Conservation (phyloP, 2,888 invertebrate genomes). For the Hololepta plana region DNA sequence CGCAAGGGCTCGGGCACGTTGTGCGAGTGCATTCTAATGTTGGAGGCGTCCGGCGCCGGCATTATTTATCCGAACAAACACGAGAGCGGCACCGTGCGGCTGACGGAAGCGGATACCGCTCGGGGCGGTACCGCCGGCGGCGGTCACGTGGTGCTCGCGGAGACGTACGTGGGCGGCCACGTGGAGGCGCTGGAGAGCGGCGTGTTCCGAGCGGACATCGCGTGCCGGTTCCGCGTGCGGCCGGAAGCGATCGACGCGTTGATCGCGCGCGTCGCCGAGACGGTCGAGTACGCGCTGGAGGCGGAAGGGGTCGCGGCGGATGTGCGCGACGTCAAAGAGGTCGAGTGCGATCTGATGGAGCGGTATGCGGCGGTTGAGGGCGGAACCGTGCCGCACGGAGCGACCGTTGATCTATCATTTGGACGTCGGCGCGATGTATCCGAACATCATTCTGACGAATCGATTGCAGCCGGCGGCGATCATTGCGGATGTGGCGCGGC, state of each 20-base stretch:
- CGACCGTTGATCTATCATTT: conserved; percentile 95
- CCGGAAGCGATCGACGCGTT: conserved; percentile 66
- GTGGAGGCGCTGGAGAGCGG: conserved; percentile 98
- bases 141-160: conserved; percentile 90
- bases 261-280: conserved; percentile 59
- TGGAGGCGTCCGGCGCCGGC: conserved; percentile 90
- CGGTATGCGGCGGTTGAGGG: no score
- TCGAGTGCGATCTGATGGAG: no score
- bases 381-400: conserved; percentile 78
- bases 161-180: conserved; percentile 98
- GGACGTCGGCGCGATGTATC: conserved; percentile 99
- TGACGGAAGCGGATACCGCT: conserved; percentile 76
- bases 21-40: conserved; percentile 95
- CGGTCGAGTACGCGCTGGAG: conserved; percentile 75
- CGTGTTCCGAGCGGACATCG: conserved; percentile 91
- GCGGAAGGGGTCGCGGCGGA: conserved; percentile 88
- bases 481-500: conserved; percentile 62
- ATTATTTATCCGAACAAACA: conserved; percentile 98
- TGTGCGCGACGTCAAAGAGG: no score
- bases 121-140: no score
- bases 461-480: conserved; percentile 95
- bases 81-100: conserved; percentile 63
- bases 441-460: conserved; percentile 97
- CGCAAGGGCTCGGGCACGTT: conserved; percentile 50
- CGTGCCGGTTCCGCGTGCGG: conserved; percentile 72